A percentile compares a stretch with the other conserved stretches of the same genome.
Conservation (phyloP, 2,113 vertebrate genomes). For the Haplotaxodon microlepis region DNA sequence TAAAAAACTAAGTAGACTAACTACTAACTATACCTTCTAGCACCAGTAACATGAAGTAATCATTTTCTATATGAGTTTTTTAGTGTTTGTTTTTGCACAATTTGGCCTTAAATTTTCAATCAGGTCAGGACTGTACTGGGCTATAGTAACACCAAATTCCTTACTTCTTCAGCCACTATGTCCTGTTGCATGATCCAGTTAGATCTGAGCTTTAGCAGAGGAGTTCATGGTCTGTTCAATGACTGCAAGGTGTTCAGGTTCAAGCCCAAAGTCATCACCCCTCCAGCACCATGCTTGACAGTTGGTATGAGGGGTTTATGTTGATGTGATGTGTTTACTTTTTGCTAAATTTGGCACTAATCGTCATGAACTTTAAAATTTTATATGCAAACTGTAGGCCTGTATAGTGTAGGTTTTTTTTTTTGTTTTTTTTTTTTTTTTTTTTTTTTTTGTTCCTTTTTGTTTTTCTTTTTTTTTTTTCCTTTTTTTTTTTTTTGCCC, state of each 20-base stretch:
- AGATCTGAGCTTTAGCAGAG: not conserved
- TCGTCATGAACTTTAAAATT: not conserved
- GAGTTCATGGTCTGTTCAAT: not conserved
- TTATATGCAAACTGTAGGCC: not conserved
- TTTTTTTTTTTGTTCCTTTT: too few relatives aligned
- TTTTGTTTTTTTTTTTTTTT: fast-evolving
- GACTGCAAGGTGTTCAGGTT: not conserved
- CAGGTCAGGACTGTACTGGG: not conserved
- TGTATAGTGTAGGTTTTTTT: not conserved
- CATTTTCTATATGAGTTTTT: not conserved
- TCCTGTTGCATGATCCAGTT: not conserved
- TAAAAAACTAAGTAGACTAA: not conserved
- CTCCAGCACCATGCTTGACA: not conserved
- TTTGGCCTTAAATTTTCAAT: not conserved
- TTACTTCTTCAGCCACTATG: not conserved
- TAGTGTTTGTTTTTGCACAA: not conserved
- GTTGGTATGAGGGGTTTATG: not conserved
- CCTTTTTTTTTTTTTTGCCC: too few relatives aligned
- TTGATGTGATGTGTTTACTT: not conserved
- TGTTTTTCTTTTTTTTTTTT: too few relatives aligned
- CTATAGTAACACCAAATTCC: not conserved
- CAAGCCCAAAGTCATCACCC: not conserved
- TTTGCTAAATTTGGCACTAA: not conserved
- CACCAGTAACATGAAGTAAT: not conserved
- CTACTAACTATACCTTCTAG: not conserved